These are phyloP conservation scores for Trogon melanurus DNA, from an alignment of 2,113 vertebrate genomes.

Conservation along the genomic window DNA sequence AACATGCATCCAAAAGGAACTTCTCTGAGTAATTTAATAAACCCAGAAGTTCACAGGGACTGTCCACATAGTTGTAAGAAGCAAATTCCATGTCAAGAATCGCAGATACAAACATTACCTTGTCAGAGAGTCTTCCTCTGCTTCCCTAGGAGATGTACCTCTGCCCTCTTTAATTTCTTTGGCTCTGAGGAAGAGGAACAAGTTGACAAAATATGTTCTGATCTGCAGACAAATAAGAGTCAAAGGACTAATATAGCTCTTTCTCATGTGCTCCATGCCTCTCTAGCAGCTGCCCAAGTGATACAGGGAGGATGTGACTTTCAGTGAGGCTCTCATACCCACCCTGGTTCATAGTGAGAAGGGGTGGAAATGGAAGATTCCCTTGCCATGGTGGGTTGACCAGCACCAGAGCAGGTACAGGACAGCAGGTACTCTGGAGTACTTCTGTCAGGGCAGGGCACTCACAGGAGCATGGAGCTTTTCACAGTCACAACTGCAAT, in stretches of 20 bases:
- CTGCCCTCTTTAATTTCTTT: background rate
- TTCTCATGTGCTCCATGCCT: background rate
- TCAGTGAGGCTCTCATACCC: background rate
- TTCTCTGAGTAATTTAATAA: background rate
- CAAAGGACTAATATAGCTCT: background rate
- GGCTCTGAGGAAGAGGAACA: background rate
- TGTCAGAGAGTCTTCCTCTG: background rate
- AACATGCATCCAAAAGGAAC: background rate
- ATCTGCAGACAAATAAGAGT: background rate
- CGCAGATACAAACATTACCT: background rate
- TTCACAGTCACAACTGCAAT: background rate
- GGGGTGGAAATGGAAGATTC: background rate
- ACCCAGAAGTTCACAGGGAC: background rate
- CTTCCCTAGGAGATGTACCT: background rate
- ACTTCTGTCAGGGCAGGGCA: background rate
- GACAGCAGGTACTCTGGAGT: background rate
- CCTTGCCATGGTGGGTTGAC: background rate
- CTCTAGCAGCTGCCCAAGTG: background rate
- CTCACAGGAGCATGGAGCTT: background rate
- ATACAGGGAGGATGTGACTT: background rate
- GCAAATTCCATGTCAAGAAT: background rate
- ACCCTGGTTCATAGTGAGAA: background rate
- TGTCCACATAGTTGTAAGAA: background rate
- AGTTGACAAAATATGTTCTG: background rate
- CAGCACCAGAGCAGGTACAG: background rate